Evolutionary conservation across 2,797 vertebrate species (phyloP).

Genomic region (Chrysocyon brachyurus): DNA sequence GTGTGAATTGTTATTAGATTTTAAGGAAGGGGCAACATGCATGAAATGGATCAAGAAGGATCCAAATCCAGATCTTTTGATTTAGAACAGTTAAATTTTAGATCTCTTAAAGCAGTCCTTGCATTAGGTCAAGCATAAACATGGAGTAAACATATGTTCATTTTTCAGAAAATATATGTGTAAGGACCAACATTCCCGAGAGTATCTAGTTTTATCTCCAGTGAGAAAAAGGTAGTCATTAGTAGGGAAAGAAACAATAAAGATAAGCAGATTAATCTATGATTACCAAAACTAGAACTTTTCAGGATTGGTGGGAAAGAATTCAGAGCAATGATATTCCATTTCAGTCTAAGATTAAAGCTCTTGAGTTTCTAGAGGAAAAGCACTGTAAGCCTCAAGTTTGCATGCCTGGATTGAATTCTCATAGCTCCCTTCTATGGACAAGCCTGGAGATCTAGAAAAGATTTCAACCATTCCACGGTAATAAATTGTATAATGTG

Average conservation of each 20-base stretch:
- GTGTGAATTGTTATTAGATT: background rate
- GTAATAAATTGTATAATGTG: background rate
- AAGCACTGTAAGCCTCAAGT: background rate
- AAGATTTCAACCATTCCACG: background rate
- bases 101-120: background rate
- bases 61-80: background rate
- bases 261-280: background rate
- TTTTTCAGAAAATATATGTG: background rate
- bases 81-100: background rate
- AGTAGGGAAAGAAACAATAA: background rate
- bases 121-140: background rate
- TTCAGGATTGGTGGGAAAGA: background rate
- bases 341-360: background rate
- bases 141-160: background rate
- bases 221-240: background rate
- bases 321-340: background rate
- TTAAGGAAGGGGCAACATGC: background rate
- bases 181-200: background rate
- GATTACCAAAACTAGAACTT: background rate
- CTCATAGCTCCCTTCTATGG: background rate
- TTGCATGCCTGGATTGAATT: background rate
- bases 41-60: background rate
- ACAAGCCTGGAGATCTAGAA: background rate
- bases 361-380: slow-evolving; percentile 1
- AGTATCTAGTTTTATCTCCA: background rate